Evolutionary conservation across 2,888 invertebrate species (phyloP), one percentile per base, ranked within the genome.

Genomic region (Trilocha varians): DNA sequence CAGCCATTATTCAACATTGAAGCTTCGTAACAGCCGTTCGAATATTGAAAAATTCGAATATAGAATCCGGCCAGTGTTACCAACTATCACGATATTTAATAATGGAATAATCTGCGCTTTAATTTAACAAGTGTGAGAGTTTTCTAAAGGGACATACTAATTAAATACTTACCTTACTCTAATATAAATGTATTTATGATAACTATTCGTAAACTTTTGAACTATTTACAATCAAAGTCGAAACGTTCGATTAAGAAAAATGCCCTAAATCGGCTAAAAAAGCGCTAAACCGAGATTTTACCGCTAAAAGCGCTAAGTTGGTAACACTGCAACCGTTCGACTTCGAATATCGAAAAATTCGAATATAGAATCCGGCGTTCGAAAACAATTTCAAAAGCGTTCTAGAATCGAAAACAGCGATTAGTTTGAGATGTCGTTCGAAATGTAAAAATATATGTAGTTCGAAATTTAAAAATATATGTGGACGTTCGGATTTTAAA

Each of bases 371-470:
- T 76, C n/a, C n/a, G n/a, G 25, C 15, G 16, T 37, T 78, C 72
- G 72, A 74, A 77, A 67, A 70, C 72, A 69, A 62, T 62, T 76
- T 69, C 70, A 72, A 77, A 70, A 70, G n/a, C 72, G 72, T 66
- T 65, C 70, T 69, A 69, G 80, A 82, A 84, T 83, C 85, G 83
- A 84, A 84, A 83, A 82, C 84, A 82, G 71, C 82, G 84, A 85
- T 85, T 83, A 84, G 83, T 84, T 80, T 76, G 74, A 76, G 78
- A 72, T 79, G 79, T 76, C 68, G 78, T 83, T 82, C 82, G 83
- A 84, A 82, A 78, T 77, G 80, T 84, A 84, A 84, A 84, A 82
- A 83, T 83, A 83, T 84, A 84, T 75, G 79, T 69, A 64, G 75
- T 80, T 75, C 69, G 67, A 80, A 79, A 78, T 77, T 73, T 78